Percentiles rank a stretch among this genome's conserved stretches.
phyloP scores from a whole-genome alignment of 2,113 vertebrate species.

The Myxocyprinus asiaticus region DNA sequence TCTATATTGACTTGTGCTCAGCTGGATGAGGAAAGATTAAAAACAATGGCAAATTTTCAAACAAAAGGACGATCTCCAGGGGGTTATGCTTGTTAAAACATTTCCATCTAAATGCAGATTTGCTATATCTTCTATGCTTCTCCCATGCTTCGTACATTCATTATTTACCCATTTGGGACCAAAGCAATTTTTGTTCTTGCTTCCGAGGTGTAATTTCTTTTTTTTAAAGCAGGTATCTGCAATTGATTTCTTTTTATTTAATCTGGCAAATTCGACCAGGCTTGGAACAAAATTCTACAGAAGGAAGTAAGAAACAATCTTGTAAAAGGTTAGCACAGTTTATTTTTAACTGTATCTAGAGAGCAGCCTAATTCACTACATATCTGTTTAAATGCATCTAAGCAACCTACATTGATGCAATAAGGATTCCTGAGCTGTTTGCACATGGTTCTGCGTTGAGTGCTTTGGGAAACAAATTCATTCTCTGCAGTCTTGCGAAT shows the following conservation, averaged over 20 bases:
- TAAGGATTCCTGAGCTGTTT: slow-evolving; percentile 4
- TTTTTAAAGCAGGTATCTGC: slow-evolving; percentile 47
- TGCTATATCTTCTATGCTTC: slow-evolving; percentile 53
- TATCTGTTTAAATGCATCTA: slow-evolving; percentile 50
- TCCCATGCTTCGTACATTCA: slow-evolving; percentile 62
- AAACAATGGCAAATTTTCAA: slow-evolving; percentile 61
- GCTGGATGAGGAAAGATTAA: slow-evolving; percentile 55
- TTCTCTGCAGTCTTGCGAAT: neutral
- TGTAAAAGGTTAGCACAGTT: neutral
- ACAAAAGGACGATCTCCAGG: slow-evolving; percentile 62
- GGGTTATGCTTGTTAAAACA: slow-evolving; percentile 68
- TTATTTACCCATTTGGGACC: slow-evolving; percentile 58
- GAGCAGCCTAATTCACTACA: slow-evolving; percentile 33
- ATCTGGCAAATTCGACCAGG: slow-evolving; percentile 55
- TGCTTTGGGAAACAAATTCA: neutral
- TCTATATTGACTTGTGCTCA: slow-evolving; percentile 50
- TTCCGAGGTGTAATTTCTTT: slow-evolving; percentile 56
- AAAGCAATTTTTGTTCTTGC: slow-evolving; percentile 46
- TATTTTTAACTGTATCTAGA: neutral
- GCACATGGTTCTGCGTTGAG: neutral
- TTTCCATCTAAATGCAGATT: slow-evolving; percentile 82
- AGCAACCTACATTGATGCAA: neutral
- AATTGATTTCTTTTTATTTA: slow-evolving; percentile 62
- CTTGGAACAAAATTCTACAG: slow-evolving; percentile 1
- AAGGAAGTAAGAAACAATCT: neutral